A percentile compares a stretch with the other conserved stretches of the same genome.
phyloP scores from a whole-genome alignment of 2,113 vertebrate species.

The Daubentonia madagascariensis region DNA sequence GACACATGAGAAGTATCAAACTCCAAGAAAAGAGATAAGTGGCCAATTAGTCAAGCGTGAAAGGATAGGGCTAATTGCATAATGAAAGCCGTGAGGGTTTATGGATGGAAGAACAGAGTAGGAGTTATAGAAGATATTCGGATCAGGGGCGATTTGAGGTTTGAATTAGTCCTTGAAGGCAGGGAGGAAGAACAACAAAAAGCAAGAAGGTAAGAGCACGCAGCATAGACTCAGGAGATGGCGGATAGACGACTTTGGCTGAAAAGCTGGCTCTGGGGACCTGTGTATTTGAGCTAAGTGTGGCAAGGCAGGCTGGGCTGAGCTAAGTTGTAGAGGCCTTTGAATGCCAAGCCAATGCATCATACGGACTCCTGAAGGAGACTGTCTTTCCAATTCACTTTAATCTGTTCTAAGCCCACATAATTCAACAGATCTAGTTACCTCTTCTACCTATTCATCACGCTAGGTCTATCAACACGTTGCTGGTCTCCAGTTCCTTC shows the following conservation, averaged over 20 bases:
- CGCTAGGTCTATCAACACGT: no score
- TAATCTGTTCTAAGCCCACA: background rate
- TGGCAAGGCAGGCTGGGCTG: background rate
- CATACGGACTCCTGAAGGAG: slow-evolving; percentile 44
- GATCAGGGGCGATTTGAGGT: background rate
- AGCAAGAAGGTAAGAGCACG: background rate
- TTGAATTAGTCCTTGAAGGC: background rate
- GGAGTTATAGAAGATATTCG: background rate
- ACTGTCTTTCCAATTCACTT: background rate
- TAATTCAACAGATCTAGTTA: slow-evolving; percentile 3
- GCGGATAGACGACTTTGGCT: background rate
- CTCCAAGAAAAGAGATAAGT: background rate
- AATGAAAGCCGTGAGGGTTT: background rate
- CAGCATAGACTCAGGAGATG: background rate
- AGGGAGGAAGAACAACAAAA: background rate
- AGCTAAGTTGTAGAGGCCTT: background rate
- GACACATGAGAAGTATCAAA: background rate
- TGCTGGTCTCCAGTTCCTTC: no score
- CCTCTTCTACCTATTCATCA: background rate
- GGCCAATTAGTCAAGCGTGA: background rate
- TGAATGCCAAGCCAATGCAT: slow-evolving; percentile 60
- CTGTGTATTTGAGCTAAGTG: background rate
- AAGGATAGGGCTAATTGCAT: background rate
- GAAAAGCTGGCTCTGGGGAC: background rate
- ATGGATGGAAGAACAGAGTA: background rate